Evolutionary conservation across 37 sponge, comb jelly and placozoan species (phyloP), one percentile per base, ranked within the genome.

Genomic region (Diacarnus erythraeanus): DNA sequence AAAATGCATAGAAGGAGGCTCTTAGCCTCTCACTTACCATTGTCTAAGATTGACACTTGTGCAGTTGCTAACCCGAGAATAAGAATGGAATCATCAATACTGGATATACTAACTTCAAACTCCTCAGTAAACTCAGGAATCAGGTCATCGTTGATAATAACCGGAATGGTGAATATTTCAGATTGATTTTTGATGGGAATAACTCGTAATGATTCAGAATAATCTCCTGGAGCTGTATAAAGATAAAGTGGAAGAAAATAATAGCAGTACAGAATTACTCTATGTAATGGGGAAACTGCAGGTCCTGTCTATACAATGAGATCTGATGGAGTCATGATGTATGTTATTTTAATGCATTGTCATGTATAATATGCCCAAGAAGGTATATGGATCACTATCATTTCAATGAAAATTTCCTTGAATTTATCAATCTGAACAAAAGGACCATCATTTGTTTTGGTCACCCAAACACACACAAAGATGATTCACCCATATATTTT

Each of bases 111-210:
- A 3, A 31, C 80, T 1, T 10, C 0, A 39, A 80, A 80, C 18
- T 22, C 30, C 71, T 84, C 84, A 12, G 75, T 66, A 59, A 8
- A 2, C 30, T 75, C 84, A 35, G 54, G 59, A 8, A 43, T 34
- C 3, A 1, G 1, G 77, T 75, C 63, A 64, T 76, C 71, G 31
- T 22, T 43, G 51, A 76, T 74, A 33, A 1, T 22, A 42, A 75
- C 34, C 3, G 12, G 12, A 47, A 47, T 12, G 51, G 6, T 47
- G 51, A 47, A 47, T n/a, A n/a, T n/a, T 6, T 47, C 51, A 12
- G 12, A 47, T 15, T 6, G 10, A 15, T 12, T 47, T 15, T 6
- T 47, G 51, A 47, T 12, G 51, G 51, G 12, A 47, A 47, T 47
- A 15, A 12, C 12, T 47, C 12, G 51, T 47, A 47, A 12, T 15